Base-by-base conservation (phyloP, 2,797 vertebrate genomes). In the Danio kyathit region DNA sequence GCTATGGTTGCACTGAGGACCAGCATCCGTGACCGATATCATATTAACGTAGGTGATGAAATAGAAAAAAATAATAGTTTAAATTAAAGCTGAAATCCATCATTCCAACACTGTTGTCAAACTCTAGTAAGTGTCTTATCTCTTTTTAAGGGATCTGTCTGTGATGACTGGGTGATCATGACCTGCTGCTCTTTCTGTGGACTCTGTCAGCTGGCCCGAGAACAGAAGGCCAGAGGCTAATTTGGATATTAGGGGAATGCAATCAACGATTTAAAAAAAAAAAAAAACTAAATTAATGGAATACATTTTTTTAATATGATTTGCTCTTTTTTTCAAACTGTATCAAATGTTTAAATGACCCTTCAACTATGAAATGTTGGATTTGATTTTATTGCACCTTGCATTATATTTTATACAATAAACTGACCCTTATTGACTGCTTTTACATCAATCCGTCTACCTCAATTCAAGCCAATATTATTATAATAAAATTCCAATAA, bases 151-250 rank as follows among this genome's bases (percentile, higher is more conserved):
- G 94, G 94, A n/a, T 92, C 93, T 0, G 90, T 95, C 88, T 94
- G 93, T 84, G 90, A 92, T 6, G 94, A 95, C 88, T 95, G 95
- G 94, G 6, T 92, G 1, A 66, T 93, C 72, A 94, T 95, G 93
- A 40, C 82, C 41, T 94, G 92, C 79, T 82, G 91, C 57, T 86
- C 90, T 0, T 78, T 85, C 16, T 95, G 94, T 79, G 94, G 94
- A 84, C 87, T 95, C 64, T 95, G 94, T 80, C 94, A 94, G 84
- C 88, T 95, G 93, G 93, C 93, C 6, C 85, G 93, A 52, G 94
- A 95, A 86, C 92, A 94, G 86, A 92, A 92, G 79, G 89, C 86
- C 79, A 93, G 91, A 73, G 85, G 91, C 84, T 89, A 78, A 89
- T 40, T 5, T 29, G 11, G 57, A 40, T 56, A 29, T 60, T 8